Evolutionary conservation across 2,113 vertebrate genomes (phyloP), one percentile per base, ranked within the genome.

Genomic region (Reinhardtius hippoglossoides): DNA sequence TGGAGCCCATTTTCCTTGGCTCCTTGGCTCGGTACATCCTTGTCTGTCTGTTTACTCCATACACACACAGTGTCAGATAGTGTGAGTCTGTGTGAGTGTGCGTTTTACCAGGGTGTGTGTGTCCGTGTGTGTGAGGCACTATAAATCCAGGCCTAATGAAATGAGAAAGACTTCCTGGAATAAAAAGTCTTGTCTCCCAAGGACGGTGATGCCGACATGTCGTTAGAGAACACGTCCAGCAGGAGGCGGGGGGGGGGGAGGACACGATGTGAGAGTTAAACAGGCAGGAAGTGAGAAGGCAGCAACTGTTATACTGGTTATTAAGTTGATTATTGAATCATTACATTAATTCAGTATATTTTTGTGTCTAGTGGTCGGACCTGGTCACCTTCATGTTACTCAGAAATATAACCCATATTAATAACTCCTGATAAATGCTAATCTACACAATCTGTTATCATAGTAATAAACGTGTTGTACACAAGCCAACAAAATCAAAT

Each of bases 111-210:
- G 35, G 44, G 74, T 59, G 52, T 24, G 24, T 24, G 61, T 66
- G 61, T 54, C 48, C 67, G 59, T 26, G 64, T 63, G 71, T 27
- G 26, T 64, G 65, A 20, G 72, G 69, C 72, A 66, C 87, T 88
- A 82, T 91, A 93, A 91, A 92, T 90, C 83, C 83, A 72, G 62
- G 73, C 69, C 86, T 93, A 93, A 94, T 94, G 87, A 93, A 92
- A 92, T 91, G 83, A 86, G 88, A 92, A 90, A 87, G 80, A 84
- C 86, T 94, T 92, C 88, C 92, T 87, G 92, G 89, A 92, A 93
- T 91, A 83, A 87, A 71, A 85, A 90, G 74, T 81, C 80, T 76
- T 18, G 76, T 89, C 81, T 91, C 87, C 76, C 90, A 94, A 94
- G 93, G 93, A 93, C 92, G 82, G 69, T 31, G 76, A 48, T 56